Conservation (phyloP, 1,140 invertebrate genomes). For the Drosophila chauvacae region DNA sequence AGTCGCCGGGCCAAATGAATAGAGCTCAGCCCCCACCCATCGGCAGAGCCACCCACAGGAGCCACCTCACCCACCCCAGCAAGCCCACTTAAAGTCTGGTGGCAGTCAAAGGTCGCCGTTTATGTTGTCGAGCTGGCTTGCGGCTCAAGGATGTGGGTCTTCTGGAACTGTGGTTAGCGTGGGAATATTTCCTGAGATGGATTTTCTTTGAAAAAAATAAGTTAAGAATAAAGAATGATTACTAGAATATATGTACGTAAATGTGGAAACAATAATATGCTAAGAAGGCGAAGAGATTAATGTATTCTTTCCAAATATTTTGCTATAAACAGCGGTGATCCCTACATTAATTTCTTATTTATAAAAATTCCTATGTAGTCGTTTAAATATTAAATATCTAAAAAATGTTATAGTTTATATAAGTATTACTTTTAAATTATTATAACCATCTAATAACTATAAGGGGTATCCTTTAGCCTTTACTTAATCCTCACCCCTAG, state of each 20-base stretch:
- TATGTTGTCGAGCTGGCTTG: constrained; percentile 67
- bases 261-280: not conserved
- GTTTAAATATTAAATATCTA: not conserved
- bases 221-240: no score
- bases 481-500: not conserved
- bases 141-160: constrained; percentile 14
- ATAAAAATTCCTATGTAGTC: not conserved
- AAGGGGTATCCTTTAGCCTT: constrained; percentile 16
- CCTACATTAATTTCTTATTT: not conserved
- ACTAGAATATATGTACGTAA: not conserved
- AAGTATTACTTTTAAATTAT: not conserved
- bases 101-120: constrained; percentile 57
- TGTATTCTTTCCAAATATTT: no score
- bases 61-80: not conserved
- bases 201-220: not conserved
- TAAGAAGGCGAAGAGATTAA: no score
- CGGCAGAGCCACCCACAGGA: no score
- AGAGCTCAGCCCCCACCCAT: constrained; percentile 20
- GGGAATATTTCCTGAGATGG: not conserved
- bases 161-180: constrained; percentile 4
- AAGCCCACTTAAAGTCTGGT: constrained; percentile 21
- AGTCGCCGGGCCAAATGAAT: constrained; percentile 79
- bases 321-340: no score
- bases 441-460: not conserved
- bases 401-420: not conserved